Evolutionary conservation across 1,140 invertebrate genomes (phyloP).

Genomic region (Archegozetes longisetosus): DNA sequence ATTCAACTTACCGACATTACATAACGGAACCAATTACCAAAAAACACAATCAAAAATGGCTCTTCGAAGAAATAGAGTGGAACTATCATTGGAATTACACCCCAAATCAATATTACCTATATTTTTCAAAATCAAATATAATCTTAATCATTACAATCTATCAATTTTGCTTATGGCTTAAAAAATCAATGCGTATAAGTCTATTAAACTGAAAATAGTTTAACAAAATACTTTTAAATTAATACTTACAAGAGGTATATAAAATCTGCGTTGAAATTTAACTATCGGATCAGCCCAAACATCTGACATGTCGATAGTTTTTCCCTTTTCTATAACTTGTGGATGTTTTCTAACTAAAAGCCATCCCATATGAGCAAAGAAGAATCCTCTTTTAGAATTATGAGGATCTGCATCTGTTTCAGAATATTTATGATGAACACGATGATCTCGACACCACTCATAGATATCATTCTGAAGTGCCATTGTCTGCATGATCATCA

Average conservation of each 20-base stretch:
- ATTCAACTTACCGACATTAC: no score
- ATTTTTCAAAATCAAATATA: constrained; percentile 40
- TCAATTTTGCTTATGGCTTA: no score
- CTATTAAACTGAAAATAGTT: constrained; percentile 27
- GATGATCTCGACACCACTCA: constrained; percentile 85
- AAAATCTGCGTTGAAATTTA: constrained; percentile 69
- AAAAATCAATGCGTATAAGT: background rate
- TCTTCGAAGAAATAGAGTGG: constrained; percentile 45
- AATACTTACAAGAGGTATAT: constrained; percentile 60
- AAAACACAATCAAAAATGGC: background rate
- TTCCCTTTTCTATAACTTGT: constrained; percentile 66
- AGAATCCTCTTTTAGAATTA: constrained; percentile 83
- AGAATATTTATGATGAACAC: constrained; percentile 89
- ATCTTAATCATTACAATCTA: background rate
- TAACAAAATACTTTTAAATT: no score
- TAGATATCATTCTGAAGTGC: constrained; percentile 82
- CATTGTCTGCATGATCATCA: constrained; percentile 48
- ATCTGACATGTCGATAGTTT: constrained; percentile 66
- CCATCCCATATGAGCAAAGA: constrained; percentile 93
- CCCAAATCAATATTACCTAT: constrained; percentile 48
- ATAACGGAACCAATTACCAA: constrained; percentile 44
- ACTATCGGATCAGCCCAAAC: constrained; percentile 67
- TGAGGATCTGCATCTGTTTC: constrained; percentile 94
- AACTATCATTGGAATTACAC: constrained; percentile 47
- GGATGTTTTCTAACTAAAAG: constrained; percentile 75